Evolutionary conservation across 2,888 invertebrate species (phyloP), one percentile per base, ranked within the genome.

Genomic region (Pandemis cinnamomeana): DNA sequence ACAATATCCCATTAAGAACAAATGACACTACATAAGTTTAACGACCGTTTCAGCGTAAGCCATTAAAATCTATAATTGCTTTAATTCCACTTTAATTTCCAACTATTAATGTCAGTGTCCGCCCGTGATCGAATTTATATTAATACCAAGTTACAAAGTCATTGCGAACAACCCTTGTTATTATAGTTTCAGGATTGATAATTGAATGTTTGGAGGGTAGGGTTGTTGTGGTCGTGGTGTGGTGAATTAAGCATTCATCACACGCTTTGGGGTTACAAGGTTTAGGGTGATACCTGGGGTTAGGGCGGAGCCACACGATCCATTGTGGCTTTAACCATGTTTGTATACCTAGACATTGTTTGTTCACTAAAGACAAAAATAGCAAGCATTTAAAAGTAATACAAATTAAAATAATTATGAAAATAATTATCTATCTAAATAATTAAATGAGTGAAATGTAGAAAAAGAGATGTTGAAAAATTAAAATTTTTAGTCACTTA

Each of bases 161-260:
- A 20, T 8, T 55, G 7, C 20, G 0, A 13, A 51, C 13, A 5
- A 67, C 5, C n/a, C 53, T 60, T 61, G 70, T 46, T 36, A 0
- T 2, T 46, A 41, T 20, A 0, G 0, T 0, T 0, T 7, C 64
- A 67, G 11, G 36, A 36, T 36, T 42, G n/a, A 60, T 60, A 60
- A 20, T 74, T 36, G 66, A 8, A 1, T 51, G 60, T 44, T n/a
- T 20, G 0, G 5, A 11, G 13, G 15, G 51, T 20, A 53, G 15
- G 46, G 11, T 15, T 53, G 44, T 13, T 27, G 42, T 51, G 51
- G 60, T 66, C 13, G 51, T 51, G 15, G 41, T 10, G 20, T 20
- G 36, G 58, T 61, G 46, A 70, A 74, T 74, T 74, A 74, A 70
- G 70, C 70, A 74, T 74, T 74, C 73, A 67, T 74, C 66, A 74